Base-by-base conservation (phyloP, 2,888 invertebrate species). In the Pegoplata infirma region DNA sequence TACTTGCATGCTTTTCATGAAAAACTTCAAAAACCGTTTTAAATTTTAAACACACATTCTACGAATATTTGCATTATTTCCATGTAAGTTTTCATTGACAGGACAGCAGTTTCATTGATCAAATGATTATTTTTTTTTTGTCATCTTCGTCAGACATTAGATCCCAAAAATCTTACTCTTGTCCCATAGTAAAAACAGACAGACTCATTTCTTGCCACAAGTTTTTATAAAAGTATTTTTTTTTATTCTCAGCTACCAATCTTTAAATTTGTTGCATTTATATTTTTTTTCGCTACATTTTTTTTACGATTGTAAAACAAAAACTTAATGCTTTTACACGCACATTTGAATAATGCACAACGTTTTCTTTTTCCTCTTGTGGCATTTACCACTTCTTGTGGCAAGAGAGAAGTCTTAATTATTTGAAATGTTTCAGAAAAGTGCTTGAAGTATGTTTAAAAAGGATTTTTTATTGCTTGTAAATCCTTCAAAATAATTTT, bases 391-490 rank as follows among this genome's bases (percentile, higher is more conserved):
- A 32, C 32, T 32, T 32, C 12, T 32, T 32, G 32, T 32, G 8
- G 32, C 32, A 32, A n/a, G 10, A 1, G 10, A 32, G n/a, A 32
- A 32, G 32, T 32, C 32, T 32, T 32, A 71, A 63, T 64, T 63
- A 61, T 64, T 64, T 64, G 32, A 72, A 25, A 36, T 1, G 46
- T 25, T 32, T 63, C 2, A n/a, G 12, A 23, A 16, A 61, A 21
- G 16, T 51, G 53, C 63, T 53, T 71, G 40, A 49, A 56, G 58
- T 58, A 10, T 32, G 16, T 53, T n/a, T 32, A 73, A 63, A 68
- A 68, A 58, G 19, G 63, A 73, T 51, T 77, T 77, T 77, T 73
- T 32, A 77, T 77, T 51, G 68, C 77, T 63, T 68, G 68, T 77
- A 73, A 77, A 77, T 77, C 68, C 73, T 64, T 68, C 36, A 66